Base-by-base conservation (phyloP, 2,113 vertebrate genomes). In the Tupaia tana region DNA sequence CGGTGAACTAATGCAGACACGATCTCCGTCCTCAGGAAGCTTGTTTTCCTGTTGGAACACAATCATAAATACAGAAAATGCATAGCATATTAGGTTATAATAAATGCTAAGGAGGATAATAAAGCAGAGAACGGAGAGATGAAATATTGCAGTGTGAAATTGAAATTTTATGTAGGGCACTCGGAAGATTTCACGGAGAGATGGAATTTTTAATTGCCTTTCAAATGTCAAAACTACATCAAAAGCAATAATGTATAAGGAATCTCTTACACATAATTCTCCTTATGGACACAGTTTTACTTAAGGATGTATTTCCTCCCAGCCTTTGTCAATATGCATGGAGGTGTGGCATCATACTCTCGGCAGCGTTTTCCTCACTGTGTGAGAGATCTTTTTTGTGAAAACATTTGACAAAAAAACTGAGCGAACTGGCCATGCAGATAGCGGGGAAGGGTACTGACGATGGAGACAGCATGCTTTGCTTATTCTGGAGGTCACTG, bases 141-240 rank as follows among this genome's bases (percentile, higher is more conserved):
- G n/a, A 90, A 86, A 75, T 78, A 82, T n/a, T 84, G 12, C 1
- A 6, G 12, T 13, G 3, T 63, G 54, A 63, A 63, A 63, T 15
- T 61, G 56, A 89, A 93, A 89, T 89, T 96, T 79, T 89, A 79
- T 24, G 14, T 83, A 63, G 73, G 61, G 31, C 71, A 90, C 3
- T 34, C 15, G 70, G 67, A 91, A 86, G 66, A 79, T 22, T 54
- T 96, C 14, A 59, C 34, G 31, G 12, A 67, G 71, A 94, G 95
- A 81, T 12, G 94, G 95, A 90, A 93, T 61, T 93, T 93, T 86
- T 93, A 92, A 94, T 94, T 94, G 83, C 84, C 89, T 96, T 96
- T 86, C 84, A 93, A 89, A 96, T 89, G 91, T 96, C 93, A 91
- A 89, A 95, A 89, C 66, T 29, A 91, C 84, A 91, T 91, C 86